A percentile compares a stretch with the other conserved stretches of the same genome.
These are phyloP conservation scores for Dusona sp. DNA, from an alignment of 2,888 invertebrate genomes.

Conservation along the genomic window DNA sequence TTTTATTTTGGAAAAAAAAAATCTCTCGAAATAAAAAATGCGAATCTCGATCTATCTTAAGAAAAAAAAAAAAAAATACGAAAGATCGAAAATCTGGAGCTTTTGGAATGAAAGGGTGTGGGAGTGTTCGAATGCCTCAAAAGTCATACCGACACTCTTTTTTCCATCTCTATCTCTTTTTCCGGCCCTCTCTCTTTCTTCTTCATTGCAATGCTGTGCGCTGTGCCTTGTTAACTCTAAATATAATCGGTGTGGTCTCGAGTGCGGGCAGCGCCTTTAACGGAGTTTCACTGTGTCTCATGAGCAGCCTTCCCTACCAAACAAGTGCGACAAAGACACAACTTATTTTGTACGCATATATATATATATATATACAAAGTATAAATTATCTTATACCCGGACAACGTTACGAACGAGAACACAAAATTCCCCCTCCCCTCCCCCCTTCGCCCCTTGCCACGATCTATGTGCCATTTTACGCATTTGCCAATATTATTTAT, in stretches of 20 bases:
- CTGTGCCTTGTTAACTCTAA: constrained; percentile 67
- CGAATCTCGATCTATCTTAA: too few species aligned
- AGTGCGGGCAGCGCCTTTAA: constrained; percentile 68
- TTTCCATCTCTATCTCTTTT: constrained; percentile 24
- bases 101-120: background rate
- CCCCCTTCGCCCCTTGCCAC: background rate
- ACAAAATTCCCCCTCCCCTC: background rate
- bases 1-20: too few species aligned
- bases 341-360: background rate
- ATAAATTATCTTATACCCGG: background rate
- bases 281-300: constrained; percentile 59
- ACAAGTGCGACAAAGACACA: constrained; percentile 2
- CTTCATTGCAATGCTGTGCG: constrained; percentile 61
- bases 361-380: background rate
- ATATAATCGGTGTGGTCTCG: constrained; percentile 67
- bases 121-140: constrained; percentile 12
- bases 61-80: too few species aligned
- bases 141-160: constrained; percentile 34
- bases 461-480: background rate
- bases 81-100: background rate
- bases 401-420: background rate
- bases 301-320: background rate
- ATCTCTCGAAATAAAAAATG: too few species aligned
- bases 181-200: constrained; percentile 35
- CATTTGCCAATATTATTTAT: constrained; percentile 4